phyloP scores from a whole-genome alignment of 2,888 invertebrate species.

The Drosophila kambysellisi region DNA sequence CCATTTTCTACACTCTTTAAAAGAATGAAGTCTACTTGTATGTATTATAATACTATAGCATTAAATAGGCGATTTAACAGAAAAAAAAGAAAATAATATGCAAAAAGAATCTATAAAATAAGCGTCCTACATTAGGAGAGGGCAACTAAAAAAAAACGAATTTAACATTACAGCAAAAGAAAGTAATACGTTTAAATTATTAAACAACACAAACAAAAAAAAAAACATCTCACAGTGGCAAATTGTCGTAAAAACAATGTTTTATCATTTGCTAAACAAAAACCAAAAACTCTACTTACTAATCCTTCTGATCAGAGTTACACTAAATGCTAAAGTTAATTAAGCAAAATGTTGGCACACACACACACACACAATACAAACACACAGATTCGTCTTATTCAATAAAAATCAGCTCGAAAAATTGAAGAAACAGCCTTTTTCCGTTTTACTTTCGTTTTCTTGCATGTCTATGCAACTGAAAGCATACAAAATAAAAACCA shows the following conservation, averaged over 20 bases:
- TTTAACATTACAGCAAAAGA: conserved; percentile 69
- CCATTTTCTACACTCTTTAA: conserved; percentile 81
- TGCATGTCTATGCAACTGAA: conserved; percentile 51
- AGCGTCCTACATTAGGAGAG: conserved; percentile 80
- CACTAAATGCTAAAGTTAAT: conserved; percentile 63
- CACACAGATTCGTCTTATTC: conserved; percentile 57
- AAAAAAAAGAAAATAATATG: conserved; percentile 25
- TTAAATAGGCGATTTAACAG: conserved; percentile 74
- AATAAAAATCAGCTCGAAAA: conserved; percentile 64
- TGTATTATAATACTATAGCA: conserved; percentile 77
- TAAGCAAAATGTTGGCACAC: conserved; percentile 63
- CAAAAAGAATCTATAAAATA: conserved; percentile 59
- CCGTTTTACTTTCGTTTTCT: conserved; percentile 55
- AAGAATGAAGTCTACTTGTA: conserved; percentile 80
- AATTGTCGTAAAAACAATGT: conserved; percentile 27
- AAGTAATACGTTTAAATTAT: conserved; percentile 37
- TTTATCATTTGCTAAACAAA: conserved; percentile 47
- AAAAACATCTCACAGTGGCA: conserved; percentile 23
- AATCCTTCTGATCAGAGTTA: conserved; percentile 75
- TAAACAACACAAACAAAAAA: conserved; percentile 1
- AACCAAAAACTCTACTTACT: conserved; percentile 50
- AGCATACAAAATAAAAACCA: conserved; percentile 29
- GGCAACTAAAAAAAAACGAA: conserved; percentile 70
- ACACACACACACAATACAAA: conserved; percentile 28
- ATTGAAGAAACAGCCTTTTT: conserved; percentile 39